Percentiles rank a stretch among this genome's conserved stretches.
phyloP scores from a whole-genome alignment of 2,113 vertebrate genomes.

The Ibidorhyncha struthersii region DNA sequence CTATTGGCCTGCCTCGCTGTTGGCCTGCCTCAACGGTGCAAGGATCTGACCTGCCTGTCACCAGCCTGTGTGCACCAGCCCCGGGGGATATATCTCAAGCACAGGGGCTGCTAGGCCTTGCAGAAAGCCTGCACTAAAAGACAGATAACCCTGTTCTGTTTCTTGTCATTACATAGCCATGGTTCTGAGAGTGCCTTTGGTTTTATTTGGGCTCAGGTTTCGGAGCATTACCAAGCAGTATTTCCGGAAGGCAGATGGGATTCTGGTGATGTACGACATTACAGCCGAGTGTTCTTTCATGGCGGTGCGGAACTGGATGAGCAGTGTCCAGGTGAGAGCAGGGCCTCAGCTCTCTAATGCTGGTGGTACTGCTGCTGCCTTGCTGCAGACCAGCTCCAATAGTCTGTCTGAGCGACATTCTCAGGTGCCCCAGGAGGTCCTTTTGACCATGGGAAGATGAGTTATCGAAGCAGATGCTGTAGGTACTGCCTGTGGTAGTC shows the following conservation, averaged over 20 bases:
- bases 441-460: neutral
- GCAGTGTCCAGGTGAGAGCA: constrained; percentile 76
- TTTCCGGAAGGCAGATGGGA: constrained; percentile 79
- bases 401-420: fast-evolving
- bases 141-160: neutral
- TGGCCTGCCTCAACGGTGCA: neutral
- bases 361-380: neutral
- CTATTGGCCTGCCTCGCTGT: neutral
- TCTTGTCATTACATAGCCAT: neutral
- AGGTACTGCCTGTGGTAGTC: neutral
- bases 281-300: constrained; percentile 70
- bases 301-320: constrained; percentile 79
- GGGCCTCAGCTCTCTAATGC: fast-evolving
- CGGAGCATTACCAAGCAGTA: constrained; percentile 85
- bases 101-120: neutral
- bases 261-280: constrained; percentile 84
- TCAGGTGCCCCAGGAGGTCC: neutral
- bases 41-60: neutral
- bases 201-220: constrained; percentile 71
- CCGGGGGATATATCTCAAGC: fast-evolving
- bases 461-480: neutral
- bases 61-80: no score
- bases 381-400: neutral
- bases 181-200: neutral
- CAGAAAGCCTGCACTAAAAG: neutral